Percentiles rank a stretch among this genome's conserved stretches.
Conservation (phyloP, 2,888 invertebrate species). For the Chrysodeixis includens region DNA sequence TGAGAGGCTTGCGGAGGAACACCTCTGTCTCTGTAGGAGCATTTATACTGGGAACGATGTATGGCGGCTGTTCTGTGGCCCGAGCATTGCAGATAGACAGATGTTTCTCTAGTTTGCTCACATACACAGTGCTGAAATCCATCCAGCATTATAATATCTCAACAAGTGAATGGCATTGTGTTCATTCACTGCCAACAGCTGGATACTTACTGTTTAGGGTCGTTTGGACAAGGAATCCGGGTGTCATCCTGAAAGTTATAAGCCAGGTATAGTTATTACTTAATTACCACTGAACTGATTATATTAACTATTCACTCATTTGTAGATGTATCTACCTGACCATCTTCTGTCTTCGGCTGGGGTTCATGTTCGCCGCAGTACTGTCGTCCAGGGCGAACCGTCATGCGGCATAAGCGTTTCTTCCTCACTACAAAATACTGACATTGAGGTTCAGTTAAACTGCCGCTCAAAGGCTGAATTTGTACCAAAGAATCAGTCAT, state of each 20-base stretch:
- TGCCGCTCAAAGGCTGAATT: constrained; percentile 6
- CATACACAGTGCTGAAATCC: constrained; percentile 90
- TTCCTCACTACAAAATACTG: constrained; percentile 92
- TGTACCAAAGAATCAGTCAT: constrained; percentile 36
- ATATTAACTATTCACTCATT: not conserved
- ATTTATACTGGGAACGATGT: constrained; percentile 88
- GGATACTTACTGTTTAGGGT: constrained; percentile 91
- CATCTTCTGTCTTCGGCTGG: constrained; percentile 65
- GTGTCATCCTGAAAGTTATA: constrained; percentile 74
- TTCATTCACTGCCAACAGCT: constrained; percentile 1
- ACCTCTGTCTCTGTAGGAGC: constrained; percentile 62
- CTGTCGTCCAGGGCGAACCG: constrained; percentile 90
- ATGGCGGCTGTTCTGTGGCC: constrained; percentile 83
- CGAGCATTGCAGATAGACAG: constrained; percentile 93
- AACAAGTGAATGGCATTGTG: not conserved
- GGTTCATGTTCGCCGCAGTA: constrained; percentile 93
- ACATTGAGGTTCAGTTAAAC: constrained; percentile 79
- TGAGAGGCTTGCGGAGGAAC: constrained; percentile 68
- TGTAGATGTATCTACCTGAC: constrained; percentile 66
- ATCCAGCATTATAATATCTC: not conserved
- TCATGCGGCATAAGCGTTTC: constrained; percentile 93
- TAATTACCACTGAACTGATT: too few species aligned
- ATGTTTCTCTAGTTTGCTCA: constrained; percentile 91
- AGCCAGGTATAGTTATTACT: not conserved
- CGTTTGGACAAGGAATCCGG: constrained; percentile 92